Evolutionary conservation across 2,113 vertebrate species (phyloP), one percentile per base, ranked within the genome.

Genomic region (Onychorhynchus coronatus): DNA sequence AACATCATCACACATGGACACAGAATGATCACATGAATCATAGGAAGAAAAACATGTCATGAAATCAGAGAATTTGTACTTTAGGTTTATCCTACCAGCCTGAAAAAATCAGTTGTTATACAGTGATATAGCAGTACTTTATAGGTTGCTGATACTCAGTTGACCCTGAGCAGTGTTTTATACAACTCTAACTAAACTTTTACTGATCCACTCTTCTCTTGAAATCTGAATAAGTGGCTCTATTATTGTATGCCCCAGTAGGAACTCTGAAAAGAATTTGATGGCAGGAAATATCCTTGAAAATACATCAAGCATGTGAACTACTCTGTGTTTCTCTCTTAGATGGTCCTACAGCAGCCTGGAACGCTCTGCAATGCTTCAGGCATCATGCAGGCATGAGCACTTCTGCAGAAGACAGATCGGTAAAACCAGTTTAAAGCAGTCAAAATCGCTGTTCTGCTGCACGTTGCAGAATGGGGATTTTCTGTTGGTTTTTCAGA

Each of bases 401-500:
- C 41, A 13, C 30, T 85, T 88, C 53, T 76, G 83, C 75, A 80
- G 71, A 68, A 92, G 42, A 63, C 52, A 72, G 42, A 83, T 63
- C 80, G 61, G 71, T 73, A 73, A 84, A 88, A 74, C 20, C 76
- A 41, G 21, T 77, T 70, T 66, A 73, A 77, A 72, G 68, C 89
- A 87, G 76, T 56, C 41, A 88, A 55, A 94, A 58, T 44, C 33
- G 12, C 46, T 25, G 22, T 80, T 86, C 89, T 37, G 46, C 28
- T 84, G 59, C 39, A 19, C 13, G 9, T 18, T 39, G 39, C 19
- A 71, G 84, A 53, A 67, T 8, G 78, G 61, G 61, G 22, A 67
- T 87, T 87, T 83, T 94, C 53, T 58, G 44, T 66, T 77, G 77
- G 13, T 77, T 91, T 91, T 96, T 59, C 55, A 89, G 77, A 89